These are phyloP conservation scores for Acrocephalus kingi DNA, from an alignment of 2,113 vertebrate species.

Conservation along the genomic window DNA sequence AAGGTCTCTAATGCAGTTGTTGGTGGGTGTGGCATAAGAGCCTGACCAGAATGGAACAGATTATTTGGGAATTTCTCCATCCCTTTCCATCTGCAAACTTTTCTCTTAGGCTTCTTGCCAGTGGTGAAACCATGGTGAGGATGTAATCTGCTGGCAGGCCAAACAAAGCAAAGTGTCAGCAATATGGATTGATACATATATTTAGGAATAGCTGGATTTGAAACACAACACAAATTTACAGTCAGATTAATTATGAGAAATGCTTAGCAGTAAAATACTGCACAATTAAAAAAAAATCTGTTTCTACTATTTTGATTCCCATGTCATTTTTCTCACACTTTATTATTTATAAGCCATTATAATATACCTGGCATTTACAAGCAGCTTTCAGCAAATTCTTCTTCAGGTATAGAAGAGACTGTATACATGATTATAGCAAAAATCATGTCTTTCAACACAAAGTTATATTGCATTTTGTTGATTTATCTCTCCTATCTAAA, in stretches of 20 bases:
- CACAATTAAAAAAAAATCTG: background rate
- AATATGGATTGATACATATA: background rate
- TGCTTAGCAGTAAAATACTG: background rate
- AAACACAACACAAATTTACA: background rate
- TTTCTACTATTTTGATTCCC: background rate
- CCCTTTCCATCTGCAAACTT: conserved; percentile 51
- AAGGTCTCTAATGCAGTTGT: background rate
- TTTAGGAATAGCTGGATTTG: background rate
- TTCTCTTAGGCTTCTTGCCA: conserved; percentile 47
- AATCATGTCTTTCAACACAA: background rate
- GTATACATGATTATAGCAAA: background rate
- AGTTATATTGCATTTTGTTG: background rate
- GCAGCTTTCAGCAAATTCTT: background rate
- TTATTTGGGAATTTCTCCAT: conserved; percentile 63
- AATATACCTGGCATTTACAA: background rate
- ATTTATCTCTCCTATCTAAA: background rate
- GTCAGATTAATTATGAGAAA: background rate
- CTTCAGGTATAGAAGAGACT: background rate
- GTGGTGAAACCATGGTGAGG: conserved; percentile 10
- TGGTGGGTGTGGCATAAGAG: background rate
- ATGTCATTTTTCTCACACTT: background rate
- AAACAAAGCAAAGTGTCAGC: conserved; percentile 42
- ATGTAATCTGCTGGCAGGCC: conserved; percentile 12
- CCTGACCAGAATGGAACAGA: conserved; percentile 46
- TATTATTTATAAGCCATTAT: background rate